phyloP scores from a whole-genome alignment of 2,113 vertebrate species.

The Eolophus roseicapilla region DNA sequence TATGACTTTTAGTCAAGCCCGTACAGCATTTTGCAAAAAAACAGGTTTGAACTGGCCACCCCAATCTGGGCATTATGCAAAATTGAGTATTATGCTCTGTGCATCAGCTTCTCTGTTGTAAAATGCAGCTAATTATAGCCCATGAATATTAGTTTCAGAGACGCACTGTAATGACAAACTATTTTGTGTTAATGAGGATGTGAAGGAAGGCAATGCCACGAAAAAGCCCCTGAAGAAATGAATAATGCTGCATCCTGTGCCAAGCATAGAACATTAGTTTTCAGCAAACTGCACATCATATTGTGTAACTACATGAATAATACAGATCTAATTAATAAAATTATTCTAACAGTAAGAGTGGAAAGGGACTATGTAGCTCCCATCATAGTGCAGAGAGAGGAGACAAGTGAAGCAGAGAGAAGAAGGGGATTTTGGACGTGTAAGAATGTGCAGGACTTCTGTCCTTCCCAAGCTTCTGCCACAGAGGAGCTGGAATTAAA shows the following conservation, averaged over 20 bases:
- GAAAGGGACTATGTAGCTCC: neutral
- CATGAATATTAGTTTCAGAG: neutral
- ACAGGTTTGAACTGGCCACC: neutral
- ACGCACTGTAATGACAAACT: neutral
- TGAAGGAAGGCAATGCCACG: neutral
- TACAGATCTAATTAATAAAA: neutral
- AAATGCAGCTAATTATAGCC: neutral
- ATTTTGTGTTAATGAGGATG: neutral
- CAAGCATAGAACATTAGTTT: neutral
- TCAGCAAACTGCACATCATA: neutral
- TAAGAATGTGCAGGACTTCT: neutral
- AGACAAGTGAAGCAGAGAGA: neutral
- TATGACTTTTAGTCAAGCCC: neutral
- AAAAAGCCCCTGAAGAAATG: neutral
- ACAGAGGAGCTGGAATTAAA: neutral
- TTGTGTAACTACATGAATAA: neutral
- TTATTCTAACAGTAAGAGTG: neutral
- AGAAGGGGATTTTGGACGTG: neutral
- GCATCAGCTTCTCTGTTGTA: neutral
- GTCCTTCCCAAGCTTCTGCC: neutral
- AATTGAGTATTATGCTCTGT: neutral
- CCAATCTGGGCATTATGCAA: neutral
- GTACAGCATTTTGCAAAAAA: neutral
- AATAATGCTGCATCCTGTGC: neutral
- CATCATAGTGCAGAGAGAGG: neutral